Evolutionary conservation across 92 coral and sea anemone genomes (phyloP).

Genomic region (Pocillopora meandrina): DNA sequence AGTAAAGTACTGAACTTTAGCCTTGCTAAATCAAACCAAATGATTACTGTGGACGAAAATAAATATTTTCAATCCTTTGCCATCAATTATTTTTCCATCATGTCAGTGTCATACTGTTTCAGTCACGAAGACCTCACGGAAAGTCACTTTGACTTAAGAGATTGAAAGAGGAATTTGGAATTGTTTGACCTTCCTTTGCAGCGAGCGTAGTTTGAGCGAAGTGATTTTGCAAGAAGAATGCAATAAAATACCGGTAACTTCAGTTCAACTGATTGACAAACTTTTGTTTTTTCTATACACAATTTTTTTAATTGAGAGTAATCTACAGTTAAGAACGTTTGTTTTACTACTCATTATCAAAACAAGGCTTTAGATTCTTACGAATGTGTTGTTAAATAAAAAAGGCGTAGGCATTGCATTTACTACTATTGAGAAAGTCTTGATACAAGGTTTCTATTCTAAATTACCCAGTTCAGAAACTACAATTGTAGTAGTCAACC

Average conservation of each 20-base stretch:
- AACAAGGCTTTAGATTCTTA: no score
- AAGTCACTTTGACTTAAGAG: not conserved
- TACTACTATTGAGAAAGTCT: no score
- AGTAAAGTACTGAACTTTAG: not conserved
- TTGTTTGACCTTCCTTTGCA: no score
- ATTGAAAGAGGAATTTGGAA: not conserved
- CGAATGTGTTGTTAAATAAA: no score
- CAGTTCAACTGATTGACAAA: not conserved
- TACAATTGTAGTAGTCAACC: no score
- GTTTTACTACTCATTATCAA: no score
- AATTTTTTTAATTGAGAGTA: not conserved
- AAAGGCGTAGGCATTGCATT: no score
- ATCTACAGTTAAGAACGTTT: not conserved
- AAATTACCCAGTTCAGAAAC: no score
- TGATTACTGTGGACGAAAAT: not conserved
- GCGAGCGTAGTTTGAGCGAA: not conserved
- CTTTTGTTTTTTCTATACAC: not conserved
- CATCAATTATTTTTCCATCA: slow-evolving; percentile 26
- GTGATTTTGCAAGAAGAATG: not conserved
- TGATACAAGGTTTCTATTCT: no score
- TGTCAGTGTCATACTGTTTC: not conserved
- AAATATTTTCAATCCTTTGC: slow-evolving; percentile 3
- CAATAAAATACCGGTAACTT: not conserved
- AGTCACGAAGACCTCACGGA: not conserved
- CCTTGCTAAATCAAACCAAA: slow-evolving; percentile 8